phyloP scores from a whole-genome alignment of 2,113 vertebrate species.

The Ameiurus melas region DNA sequence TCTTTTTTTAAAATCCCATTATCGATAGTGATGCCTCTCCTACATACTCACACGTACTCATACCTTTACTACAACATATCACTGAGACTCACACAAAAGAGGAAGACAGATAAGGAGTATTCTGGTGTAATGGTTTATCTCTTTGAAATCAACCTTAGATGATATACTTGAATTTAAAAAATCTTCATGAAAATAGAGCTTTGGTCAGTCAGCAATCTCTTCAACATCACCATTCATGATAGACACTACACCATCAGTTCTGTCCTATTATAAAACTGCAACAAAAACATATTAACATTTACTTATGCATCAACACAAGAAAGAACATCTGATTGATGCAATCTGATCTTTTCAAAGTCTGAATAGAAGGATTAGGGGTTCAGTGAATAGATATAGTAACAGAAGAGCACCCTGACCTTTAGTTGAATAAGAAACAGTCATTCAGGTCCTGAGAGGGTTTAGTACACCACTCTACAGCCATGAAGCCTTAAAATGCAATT shows the following conservation, averaged over 20 bases:
- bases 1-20: not conserved
- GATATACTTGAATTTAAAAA: conserved; percentile 34
- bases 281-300: conserved; percentile 45
- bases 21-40: not conserved
- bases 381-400: conserved; percentile 55
- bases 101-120: not conserved
- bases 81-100: not conserved
- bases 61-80: not conserved
- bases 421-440: conserved; percentile 33
- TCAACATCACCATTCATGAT: not conserved
- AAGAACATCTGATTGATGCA: conserved; percentile 35
- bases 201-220: conserved; percentile 14
- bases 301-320: conserved; percentile 38
- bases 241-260: not conserved
- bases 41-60: conserved; percentile 21
- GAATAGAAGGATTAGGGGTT: conserved; percentile 62
- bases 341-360: conserved; percentile 49
- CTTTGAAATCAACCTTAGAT: not conserved
- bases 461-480: conserved; percentile 24
- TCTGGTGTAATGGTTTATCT: not conserved
- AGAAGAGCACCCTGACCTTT: conserved; percentile 60
- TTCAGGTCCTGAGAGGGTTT: conserved; percentile 31
- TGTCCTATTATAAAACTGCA: not conserved
- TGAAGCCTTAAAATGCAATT: conserved; percentile 26
- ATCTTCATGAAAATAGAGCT: conserved; percentile 51